A percentile compares a stretch with the other conserved stretches of the same genome.
phyloP scores from a whole-genome alignment of 2,113 vertebrate genomes.

The Pleuronectes platessa region DNA sequence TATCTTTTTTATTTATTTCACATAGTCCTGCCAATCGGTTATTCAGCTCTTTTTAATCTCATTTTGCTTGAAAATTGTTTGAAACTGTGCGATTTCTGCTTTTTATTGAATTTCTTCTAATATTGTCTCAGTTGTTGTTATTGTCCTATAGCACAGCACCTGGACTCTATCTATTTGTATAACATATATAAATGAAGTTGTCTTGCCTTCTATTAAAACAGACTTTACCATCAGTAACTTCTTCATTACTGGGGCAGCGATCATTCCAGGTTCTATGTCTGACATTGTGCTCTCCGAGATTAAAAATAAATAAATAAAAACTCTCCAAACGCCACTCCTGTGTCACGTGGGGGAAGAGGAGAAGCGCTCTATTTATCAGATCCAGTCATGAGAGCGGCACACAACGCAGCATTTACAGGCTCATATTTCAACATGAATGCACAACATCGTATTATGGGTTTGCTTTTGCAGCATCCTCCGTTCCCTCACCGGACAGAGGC shows the following conservation, averaged over 20 bases:
- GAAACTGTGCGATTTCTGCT: too few relatives aligned
- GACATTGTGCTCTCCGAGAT: slow-evolving; percentile 11
- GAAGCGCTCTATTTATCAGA: background rate
- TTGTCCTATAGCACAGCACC: background rate
- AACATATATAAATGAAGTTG: background rate
- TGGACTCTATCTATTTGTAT: background rate
- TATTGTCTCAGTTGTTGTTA: too few relatives aligned
- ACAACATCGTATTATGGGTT: background rate
- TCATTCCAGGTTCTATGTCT: background rate
- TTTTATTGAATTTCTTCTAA: too few relatives aligned
- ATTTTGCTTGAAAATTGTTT: too few relatives aligned
- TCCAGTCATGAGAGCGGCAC: background rate
- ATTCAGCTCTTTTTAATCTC: too few relatives aligned
- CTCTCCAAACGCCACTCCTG: background rate
- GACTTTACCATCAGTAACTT: background rate
- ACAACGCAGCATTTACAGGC: background rate
- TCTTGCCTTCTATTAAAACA: background rate
- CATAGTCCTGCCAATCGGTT: too few relatives aligned
- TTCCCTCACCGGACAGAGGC: slow-evolving; percentile 10
- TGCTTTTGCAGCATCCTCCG: background rate
- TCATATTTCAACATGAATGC: background rate
- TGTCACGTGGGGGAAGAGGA: background rate
- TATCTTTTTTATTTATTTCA: too few relatives aligned
- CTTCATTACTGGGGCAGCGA: background rate
- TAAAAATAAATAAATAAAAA: background rate